A percentile compares a stretch with the other conserved stretches of the same genome.
phyloP scores from a whole-genome alignment of 2,888 invertebrate genomes.

The Vannuccia rotundouncinata region DNA sequence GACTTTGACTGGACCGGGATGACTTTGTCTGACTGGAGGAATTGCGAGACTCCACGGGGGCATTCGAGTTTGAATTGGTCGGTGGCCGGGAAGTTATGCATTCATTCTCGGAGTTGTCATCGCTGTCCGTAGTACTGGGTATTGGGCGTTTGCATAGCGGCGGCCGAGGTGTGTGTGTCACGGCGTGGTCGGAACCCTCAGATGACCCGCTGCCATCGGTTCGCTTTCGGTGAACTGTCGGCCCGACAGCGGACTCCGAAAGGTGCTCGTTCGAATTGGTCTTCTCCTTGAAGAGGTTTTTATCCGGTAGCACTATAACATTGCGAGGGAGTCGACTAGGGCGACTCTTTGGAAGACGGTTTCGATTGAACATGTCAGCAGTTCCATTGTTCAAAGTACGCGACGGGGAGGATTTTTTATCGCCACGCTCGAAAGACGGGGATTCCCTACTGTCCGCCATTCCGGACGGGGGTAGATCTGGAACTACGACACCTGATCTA shows the following conservation, averaged over 20 bases:
- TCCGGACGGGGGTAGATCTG: neutral
- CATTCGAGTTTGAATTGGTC: neutral
- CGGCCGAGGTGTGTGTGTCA: neutral
- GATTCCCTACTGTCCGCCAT: neutral
- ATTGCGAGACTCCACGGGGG: neutral
- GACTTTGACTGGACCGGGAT: neutral
- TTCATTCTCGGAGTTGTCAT: conserved; percentile 16
- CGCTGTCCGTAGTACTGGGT: neutral
- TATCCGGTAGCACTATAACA: neutral
- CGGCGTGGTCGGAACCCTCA: neutral
- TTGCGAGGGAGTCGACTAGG: neutral
- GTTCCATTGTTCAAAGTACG: too few relatives aligned
- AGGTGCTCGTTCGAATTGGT: conserved; percentile 21
- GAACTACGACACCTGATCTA: conserved; percentile 19
- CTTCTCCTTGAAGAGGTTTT: conserved; percentile 12
- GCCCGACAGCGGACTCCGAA: neutral
- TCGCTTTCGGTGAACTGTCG: neutral
- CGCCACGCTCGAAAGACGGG: neutral
- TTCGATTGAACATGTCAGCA: neutral
- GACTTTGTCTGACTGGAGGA: neutral
- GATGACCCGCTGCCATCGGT: neutral
- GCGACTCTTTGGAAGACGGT: neutral
- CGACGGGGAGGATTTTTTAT: neutral
- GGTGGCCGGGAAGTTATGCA: neutral
- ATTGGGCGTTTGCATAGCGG: neutral